phyloP scores from a whole-genome alignment of 2,888 invertebrate species.

The Norana najaformis region DNA sequence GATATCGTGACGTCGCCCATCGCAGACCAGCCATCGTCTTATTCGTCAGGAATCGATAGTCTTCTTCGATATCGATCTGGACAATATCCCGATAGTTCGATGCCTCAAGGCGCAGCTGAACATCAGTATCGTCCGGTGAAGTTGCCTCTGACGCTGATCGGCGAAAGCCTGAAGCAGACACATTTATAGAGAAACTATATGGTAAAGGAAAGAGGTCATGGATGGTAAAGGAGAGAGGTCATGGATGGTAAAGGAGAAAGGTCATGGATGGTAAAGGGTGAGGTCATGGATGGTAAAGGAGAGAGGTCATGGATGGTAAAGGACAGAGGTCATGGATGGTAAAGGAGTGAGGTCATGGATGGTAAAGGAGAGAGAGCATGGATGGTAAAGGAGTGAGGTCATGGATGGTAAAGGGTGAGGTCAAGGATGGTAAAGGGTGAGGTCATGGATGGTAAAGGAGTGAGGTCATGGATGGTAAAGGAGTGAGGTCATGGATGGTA shows the following conservation, averaged over 20 bases:
- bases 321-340: neutral
- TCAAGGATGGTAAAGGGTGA: neutral
- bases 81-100: conserved; percentile 37
- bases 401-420: neutral
- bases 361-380: no score
- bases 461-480: neutral
- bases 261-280: neutral
- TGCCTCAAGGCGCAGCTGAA: conserved; percentile 36
- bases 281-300: neutral
- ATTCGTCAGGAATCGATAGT: conserved; percentile 41
- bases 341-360: neutral
- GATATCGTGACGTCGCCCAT: conserved; percentile 41
- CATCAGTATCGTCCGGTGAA: conserved; percentile 39
- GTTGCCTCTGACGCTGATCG: neutral
- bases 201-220: neutral
- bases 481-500: no score
- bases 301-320: no score
- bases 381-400: no score
- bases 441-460: neutral
- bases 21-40: conserved; percentile 41
- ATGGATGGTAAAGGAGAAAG: no score
- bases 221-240: neutral
- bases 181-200: neutral
- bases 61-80: conserved; percentile 39
- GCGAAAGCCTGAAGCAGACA: neutral